A percentile compares a stretch with the other conserved stretches of the same genome.
These are phyloP conservation scores for Scaptomyza reducta DNA, from an alignment of 2,888 invertebrate genomes.

Conservation along the genomic window DNA sequence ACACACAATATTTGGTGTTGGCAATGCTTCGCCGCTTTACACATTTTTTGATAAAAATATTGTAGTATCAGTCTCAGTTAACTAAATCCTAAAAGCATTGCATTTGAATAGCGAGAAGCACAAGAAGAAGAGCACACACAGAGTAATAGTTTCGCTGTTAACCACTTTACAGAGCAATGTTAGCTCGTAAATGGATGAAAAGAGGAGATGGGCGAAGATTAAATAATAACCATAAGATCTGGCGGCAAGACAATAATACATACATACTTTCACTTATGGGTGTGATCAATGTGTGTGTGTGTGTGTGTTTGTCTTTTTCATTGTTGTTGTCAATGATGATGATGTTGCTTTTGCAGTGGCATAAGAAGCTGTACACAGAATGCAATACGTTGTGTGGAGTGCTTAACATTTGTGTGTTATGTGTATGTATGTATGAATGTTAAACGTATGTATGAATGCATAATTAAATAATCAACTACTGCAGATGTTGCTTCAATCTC, in stretches of 20 bases:
- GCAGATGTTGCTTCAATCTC: constrained; percentile 5
- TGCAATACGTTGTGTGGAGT: neutral
- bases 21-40: neutral
- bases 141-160: neutral
- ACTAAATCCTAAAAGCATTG: constrained; percentile 15
- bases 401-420: neutral
- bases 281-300: constrained; percentile 10
- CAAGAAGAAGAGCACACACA: neutral
- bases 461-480: constrained; percentile 12
- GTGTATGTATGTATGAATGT: neutral
- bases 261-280: constrained; percentile 15
- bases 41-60: constrained; percentile 17
- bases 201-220: constrained; percentile 9
- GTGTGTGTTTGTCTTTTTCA: constrained; percentile 18
- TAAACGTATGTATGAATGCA: neutral
- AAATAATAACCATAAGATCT: constrained; percentile 37
- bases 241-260: constrained; percentile 13
- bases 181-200: neutral
- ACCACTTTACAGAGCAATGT: constrained; percentile 17
- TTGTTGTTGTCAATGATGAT: constrained; percentile 13
- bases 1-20: neutral
- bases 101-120: neutral
- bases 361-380: constrained; percentile 16
- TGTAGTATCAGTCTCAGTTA: constrained; percentile 43
- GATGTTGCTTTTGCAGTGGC: constrained; percentile 5